phyloP scores from a whole-genome alignment of 1,140 invertebrate species.

The Helicoverpa armigera region DNA sequence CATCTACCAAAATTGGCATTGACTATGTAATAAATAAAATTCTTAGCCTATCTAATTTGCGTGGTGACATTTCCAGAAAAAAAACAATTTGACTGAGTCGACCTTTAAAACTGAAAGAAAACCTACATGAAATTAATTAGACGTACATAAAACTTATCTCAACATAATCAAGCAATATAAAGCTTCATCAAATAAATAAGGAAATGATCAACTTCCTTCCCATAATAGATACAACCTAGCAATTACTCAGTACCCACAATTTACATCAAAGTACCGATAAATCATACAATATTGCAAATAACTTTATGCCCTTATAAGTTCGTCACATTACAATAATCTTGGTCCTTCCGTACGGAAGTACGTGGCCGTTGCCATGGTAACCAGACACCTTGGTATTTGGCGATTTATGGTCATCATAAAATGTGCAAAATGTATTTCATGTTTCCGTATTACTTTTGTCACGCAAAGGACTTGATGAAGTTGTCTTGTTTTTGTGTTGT shows the following conservation, averaged over 20 bases:
- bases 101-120: too few relatives aligned
- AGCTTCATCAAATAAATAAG: conserved; percentile 14
- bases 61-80: too few relatives aligned
- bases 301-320: background rate
- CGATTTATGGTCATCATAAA: conserved; percentile 25
- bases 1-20: too few relatives aligned
- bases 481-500: background rate
- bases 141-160: too few relatives aligned
- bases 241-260: conserved; percentile 28
- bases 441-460: conserved; percentile 33
- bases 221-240: background rate
- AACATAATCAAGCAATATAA: background rate
- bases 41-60: too few relatives aligned
- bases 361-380: conserved; percentile 20
- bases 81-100: too few relatives aligned
- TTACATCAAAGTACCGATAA: conserved; percentile 8
- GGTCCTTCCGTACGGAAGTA: conserved; percentile 34
- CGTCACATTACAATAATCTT: conserved; percentile 38
- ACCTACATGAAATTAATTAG: too few relatives aligned
- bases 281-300: conserved; percentile 6
- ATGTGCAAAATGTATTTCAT: conserved; percentile 20
- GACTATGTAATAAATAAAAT: too few relatives aligned
- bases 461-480: background rate
- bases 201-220: conserved; percentile 8
- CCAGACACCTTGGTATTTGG: conserved; percentile 34